Evolutionary conservation across 2,888 invertebrate genomes (phyloP).

Genomic region (Pristionchus japonicus): DNA sequence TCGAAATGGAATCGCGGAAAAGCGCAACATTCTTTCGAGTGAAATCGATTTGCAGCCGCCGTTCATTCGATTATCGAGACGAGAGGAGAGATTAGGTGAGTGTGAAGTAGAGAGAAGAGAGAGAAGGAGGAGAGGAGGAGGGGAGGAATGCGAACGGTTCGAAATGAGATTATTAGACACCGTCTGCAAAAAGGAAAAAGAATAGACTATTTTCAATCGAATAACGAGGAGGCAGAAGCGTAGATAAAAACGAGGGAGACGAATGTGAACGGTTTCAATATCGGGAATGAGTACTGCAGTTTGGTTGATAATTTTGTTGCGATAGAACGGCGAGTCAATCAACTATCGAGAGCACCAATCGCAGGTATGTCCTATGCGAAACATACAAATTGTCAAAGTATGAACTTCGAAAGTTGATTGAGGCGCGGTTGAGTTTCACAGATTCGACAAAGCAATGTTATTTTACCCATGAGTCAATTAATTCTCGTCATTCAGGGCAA

Average conservation of each 20-base stretch:
- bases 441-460: background rate
- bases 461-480: background rate
- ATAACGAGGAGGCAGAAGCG: background rate
- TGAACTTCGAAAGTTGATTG: background rate
- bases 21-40: background rate
- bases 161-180: too few relatives aligned
- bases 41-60: background rate
- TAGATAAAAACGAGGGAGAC: background rate
- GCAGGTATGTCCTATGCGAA: background rate
- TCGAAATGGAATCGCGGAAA: background rate
- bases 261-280: background rate
- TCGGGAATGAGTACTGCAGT: background rate
- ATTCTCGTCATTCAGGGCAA: background rate
- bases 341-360: background rate
- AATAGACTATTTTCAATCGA: too few relatives aligned
- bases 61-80: constrained; percentile 39
- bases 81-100: background rate
- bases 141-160: background rate
- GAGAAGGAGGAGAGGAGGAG: background rate
- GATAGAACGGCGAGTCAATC: too few relatives aligned
- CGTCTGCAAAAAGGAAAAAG: too few relatives aligned
- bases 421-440: background rate
- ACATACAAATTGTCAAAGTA: background rate
- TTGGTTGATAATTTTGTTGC: too few relatives aligned
- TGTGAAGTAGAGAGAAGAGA: background rate